phyloP scores from a whole-genome alignment of 2,888 invertebrate species.

The Drosophila ustulata region DNA sequence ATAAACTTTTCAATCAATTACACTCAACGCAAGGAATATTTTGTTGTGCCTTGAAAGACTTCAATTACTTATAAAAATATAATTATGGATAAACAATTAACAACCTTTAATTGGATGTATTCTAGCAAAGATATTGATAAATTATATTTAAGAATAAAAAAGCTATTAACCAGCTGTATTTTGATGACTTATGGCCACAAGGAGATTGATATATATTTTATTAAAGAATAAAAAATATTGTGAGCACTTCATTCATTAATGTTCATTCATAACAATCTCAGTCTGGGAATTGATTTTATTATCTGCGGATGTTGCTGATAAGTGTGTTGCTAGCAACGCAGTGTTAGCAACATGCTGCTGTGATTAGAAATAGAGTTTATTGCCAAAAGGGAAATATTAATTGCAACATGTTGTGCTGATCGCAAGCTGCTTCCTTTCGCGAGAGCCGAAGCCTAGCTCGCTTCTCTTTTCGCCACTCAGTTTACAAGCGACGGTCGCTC shows the following conservation, averaged over 20 bases:
- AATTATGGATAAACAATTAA: background rate
- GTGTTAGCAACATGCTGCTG: background rate
- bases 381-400: too few relatives aligned
- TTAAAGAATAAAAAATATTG: background rate
- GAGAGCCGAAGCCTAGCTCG: background rate
- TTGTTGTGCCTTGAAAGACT: background rate
- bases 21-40: background rate
- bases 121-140: background rate
- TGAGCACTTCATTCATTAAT: background rate
- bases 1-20: slow-evolving; percentile 3
- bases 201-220: background rate
- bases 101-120: background rate
- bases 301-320: background rate
- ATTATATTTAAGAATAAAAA: background rate
- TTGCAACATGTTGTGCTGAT: background rate
- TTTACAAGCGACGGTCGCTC: background rate
- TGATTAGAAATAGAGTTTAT: background rate
- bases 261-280: background rate
- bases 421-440: background rate
- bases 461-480: background rate
- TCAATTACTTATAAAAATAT: background rate
- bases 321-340: background rate
- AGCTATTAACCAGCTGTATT: background rate
- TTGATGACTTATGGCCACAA: background rate
- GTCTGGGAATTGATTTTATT: background rate